Evolutionary conservation across 1,140 invertebrate species (phyloP).

Genomic region (Lepidurus couesii): DNA sequence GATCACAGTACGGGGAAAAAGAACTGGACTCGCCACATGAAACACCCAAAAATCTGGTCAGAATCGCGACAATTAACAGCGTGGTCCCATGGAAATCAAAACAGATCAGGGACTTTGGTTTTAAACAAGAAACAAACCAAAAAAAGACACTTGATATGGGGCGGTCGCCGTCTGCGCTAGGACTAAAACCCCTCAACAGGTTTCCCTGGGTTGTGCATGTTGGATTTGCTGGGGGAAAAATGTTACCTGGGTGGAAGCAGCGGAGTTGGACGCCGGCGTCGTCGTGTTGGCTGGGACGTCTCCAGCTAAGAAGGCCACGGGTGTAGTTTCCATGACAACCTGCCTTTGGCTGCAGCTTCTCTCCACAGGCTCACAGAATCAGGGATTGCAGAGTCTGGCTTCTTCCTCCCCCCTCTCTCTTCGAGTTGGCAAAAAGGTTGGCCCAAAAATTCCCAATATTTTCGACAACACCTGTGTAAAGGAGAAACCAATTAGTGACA

Average conservation of each 20-base stretch:
- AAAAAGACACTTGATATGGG: neutral
- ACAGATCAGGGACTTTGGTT: neutral
- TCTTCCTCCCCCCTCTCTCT: too few relatives aligned
- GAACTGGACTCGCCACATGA: too few relatives aligned
- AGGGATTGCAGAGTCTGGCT: neutral
- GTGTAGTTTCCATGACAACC: slow-evolving; percentile 7
- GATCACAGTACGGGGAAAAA: too few relatives aligned
- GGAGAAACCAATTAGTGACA: too few relatives aligned
- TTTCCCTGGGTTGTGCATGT: neutral
- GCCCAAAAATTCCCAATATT: too few relatives aligned
- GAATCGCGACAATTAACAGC: too few relatives aligned
- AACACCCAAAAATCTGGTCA: too few relatives aligned
- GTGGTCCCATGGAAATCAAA: too few relatives aligned
- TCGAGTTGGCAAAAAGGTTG: too few relatives aligned
- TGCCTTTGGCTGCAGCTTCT: neutral
- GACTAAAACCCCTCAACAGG: neutral
- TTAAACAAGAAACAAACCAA: neutral
- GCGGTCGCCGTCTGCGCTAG: neutral
- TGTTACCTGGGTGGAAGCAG: slow-evolving; percentile 6
- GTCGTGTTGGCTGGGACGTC: neutral
- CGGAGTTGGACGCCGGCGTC: neutral
- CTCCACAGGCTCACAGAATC: neutral
- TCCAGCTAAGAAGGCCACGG: slow-evolving; percentile 5
- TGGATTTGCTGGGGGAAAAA: neutral
- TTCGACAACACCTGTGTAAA: too few relatives aligned